phyloP scores from a whole-genome alignment of 2,113 vertebrate species.

The Uropsilus gracilis region DNA sequence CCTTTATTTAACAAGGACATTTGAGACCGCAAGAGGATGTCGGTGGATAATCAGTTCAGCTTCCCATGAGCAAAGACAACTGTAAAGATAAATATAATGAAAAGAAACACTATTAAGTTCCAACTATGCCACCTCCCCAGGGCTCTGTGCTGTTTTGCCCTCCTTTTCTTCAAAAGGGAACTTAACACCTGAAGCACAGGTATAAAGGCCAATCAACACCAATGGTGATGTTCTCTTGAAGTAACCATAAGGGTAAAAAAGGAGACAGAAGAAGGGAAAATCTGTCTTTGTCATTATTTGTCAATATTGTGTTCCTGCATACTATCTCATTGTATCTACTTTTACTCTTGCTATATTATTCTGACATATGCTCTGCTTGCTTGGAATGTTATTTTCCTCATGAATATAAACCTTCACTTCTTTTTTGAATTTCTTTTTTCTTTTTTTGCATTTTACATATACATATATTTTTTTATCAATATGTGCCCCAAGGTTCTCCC shows the following conservation, averaged over 20 bases:
- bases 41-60: not conserved
- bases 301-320: not conserved
- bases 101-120: not conserved
- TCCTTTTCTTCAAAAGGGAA: not conserved
- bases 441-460: too few species aligned
- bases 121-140: not conserved
- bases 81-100: not conserved
- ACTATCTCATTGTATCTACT: not conserved
- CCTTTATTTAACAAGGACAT: not conserved
- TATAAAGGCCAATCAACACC: too few species aligned
- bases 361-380: not conserved
- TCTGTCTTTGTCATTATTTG: not conserved
- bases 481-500: too few species aligned
- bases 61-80: not conserved
- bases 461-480: too few species aligned
- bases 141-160: not conserved
- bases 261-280: not conserved
- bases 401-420: not conserved
- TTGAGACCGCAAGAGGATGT: not conserved
- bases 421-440: too few species aligned
- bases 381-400: not conserved
- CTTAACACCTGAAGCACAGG: too few species aligned
- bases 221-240: not conserved
- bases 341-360: not conserved
- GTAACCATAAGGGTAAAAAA: not conserved